Evolutionary conservation across 2,888 invertebrate species (phyloP).

Genomic region (Chrysotoxum bicinctum): DNA sequence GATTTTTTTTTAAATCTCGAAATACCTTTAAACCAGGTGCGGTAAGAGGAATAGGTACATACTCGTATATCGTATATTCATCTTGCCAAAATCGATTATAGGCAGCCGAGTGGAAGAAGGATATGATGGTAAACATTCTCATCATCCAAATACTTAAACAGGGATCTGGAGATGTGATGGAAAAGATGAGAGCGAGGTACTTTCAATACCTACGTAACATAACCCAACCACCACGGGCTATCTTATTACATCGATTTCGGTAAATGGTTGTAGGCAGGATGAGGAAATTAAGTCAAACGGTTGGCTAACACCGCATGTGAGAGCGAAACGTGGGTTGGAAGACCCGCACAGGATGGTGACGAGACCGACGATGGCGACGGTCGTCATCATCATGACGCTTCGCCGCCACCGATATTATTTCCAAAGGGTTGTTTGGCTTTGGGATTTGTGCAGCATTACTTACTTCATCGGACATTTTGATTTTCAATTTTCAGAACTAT

Average conservation of each 20-base stretch:
- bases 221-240: conserved; percentile 57
- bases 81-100: conserved; percentile 71
- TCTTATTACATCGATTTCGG: conserved; percentile 63
- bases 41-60: background rate
- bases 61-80: conserved; percentile 36
- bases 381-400: background rate
- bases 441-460: conserved; percentile 15
- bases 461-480: background rate
- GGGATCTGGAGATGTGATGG: background rate
- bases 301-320: conserved; percentile 24
- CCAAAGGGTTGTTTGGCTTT: conserved; percentile 25
- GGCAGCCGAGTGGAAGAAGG: conserved; percentile 66
- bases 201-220: background rate
- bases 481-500: background rate
- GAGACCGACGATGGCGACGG: background rate
- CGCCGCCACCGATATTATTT: background rate
- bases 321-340: conserved; percentile 1
- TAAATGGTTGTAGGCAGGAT: conserved; percentile 19
- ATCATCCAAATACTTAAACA: conserved; percentile 37
- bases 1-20: background rate
- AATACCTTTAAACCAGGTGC: conserved; percentile 47
- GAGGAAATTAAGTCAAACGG: conserved; percentile 60
- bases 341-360: background rate
- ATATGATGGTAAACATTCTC: conserved; percentile 43
- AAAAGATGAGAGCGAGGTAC: background rate